These are phyloP conservation scores for Yponomeuta malinellus DNA, from an alignment of 2,888 invertebrate species.

Conservation along the genomic window DNA sequence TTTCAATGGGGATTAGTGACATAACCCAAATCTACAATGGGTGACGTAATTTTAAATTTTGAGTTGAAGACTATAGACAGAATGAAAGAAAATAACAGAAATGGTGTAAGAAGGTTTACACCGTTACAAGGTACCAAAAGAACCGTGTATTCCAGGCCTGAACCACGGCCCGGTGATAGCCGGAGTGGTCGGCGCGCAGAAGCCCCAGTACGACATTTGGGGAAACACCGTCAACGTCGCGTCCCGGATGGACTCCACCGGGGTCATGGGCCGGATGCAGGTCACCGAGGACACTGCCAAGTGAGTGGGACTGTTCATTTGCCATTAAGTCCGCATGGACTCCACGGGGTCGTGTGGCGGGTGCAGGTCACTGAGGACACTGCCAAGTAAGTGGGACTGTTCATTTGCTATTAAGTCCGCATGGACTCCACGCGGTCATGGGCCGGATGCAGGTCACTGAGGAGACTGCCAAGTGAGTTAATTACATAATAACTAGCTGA, in stretches of 20 bases:
- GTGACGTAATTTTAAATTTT: too few relatives aligned
- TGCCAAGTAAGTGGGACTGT: conserved; percentile 48
- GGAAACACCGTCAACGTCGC: conserved; percentile 99
- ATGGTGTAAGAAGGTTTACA: too few relatives aligned
- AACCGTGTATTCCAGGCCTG: conserved; percentile 75
- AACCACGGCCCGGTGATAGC: conserved; percentile 96
- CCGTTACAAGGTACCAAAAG: too few relatives aligned
- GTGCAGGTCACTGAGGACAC: conserved; percentile 82
- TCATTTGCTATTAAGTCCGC: neutral
- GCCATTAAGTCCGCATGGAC: conserved; percentile 57
- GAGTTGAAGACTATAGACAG: too few relatives aligned
- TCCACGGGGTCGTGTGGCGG: conserved; percentile 91
- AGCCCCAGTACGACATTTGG: conserved; percentile 99
- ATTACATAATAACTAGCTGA: too few relatives aligned
- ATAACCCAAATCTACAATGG: too few relatives aligned
- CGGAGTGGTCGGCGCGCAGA: conserved; percentile 97
- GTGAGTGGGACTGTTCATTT: conserved; percentile 32
- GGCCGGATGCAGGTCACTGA: too few relatives aligned
- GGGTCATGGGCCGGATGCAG: conserved; percentile 90
- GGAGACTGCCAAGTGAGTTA: conserved; percentile 40
- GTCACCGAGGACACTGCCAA: conserved; percentile 75
- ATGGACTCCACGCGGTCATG: too few relatives aligned
- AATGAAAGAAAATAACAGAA: too few relatives aligned
- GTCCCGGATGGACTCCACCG: conserved; percentile 97
- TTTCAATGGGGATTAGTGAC: too few relatives aligned